A percentile compares a stretch with the other conserved stretches of the same genome.
Evolutionary conservation across 2,113 vertebrate species (phyloP).

Genomic region (Pollimyrus isidori): DNA sequence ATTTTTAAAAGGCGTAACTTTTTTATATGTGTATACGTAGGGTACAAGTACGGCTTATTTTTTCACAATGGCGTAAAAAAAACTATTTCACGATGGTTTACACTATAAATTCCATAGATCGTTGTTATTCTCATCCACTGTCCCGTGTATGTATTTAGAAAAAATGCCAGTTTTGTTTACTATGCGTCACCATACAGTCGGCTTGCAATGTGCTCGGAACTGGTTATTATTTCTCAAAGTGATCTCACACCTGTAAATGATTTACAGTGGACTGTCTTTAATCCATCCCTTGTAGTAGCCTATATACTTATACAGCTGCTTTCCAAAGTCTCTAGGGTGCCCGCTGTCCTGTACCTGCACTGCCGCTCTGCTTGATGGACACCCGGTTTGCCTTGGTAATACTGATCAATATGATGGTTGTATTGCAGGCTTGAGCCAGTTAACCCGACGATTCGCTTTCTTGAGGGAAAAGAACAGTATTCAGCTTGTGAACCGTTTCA

Average conservation of each 20-base stretch:
- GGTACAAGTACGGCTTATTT: not conserved
- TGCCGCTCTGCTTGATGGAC: not conserved
- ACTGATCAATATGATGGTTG: not conserved
- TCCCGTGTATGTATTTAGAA: not conserved
- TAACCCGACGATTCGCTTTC: not conserved
- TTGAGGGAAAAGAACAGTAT: not conserved
- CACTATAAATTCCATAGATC: not conserved
- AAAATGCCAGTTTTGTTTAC: not conserved
- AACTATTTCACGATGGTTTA: not conserved
- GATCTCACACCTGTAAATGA: not conserved
- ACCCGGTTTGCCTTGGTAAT: not conserved
- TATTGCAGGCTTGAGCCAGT: not conserved
- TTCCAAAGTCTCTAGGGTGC: not conserved
- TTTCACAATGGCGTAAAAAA: not conserved
- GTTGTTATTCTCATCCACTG: not conserved
- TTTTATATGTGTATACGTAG: not conserved
- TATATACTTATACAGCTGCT: not conserved
- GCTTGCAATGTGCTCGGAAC: not conserved
- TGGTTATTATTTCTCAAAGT: not conserved
- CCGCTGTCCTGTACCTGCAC: not conserved
- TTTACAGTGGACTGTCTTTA: not conserved
- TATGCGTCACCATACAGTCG: not conserved
- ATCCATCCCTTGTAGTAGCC: not conserved
- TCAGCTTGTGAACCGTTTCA: not conserved
- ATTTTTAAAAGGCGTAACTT: not conserved